Evolutionary conservation across 2,797 vertebrate genomes (phyloP).

Genomic region (Helostoma temminkii): DNA sequence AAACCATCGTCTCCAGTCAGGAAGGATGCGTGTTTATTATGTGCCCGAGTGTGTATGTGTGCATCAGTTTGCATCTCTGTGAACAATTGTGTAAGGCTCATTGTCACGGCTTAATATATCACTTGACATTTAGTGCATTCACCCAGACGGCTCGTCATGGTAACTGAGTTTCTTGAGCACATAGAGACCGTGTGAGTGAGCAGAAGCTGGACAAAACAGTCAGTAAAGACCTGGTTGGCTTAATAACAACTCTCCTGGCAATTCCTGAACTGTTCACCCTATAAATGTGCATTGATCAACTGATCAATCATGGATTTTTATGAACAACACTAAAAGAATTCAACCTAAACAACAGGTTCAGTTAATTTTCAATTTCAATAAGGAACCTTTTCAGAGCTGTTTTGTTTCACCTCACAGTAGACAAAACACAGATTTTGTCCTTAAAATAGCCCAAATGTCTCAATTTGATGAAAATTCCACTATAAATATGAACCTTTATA

Average conservation of each 20-base stretch:
- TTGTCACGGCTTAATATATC: constrained; percentile 72
- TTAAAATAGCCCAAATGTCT: too few species aligned
- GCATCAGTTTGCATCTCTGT: constrained; percentile 43
- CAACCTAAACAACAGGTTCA: too few species aligned
- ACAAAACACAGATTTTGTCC: too few species aligned
- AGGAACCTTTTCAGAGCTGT: too few species aligned
- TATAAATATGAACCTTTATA: too few species aligned
- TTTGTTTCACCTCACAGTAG: too few species aligned
- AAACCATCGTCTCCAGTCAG: constrained; percentile 24
- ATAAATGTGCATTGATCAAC: too few species aligned
- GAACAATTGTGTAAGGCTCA: constrained; percentile 28
- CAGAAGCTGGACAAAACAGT: constrained; percentile 17
- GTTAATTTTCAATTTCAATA: too few species aligned
- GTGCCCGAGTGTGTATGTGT: constrained; percentile 7
- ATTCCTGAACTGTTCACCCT: not conserved
- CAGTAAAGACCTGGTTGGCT: constrained; percentile 22
- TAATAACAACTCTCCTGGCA: not conserved
- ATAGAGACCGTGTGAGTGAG: constrained; percentile 45
- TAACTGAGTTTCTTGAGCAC: constrained; percentile 62
- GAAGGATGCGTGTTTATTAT: constrained; percentile 6
- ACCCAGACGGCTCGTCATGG: constrained; percentile 65
- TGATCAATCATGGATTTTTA: not conserved
- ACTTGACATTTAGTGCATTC: constrained; percentile 67
- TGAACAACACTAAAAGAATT: too few species aligned
- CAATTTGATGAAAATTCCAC: too few species aligned